Base-by-base conservation (phyloP, 92 coral and sea anemone species). In the Umimayanthus kanabou region DNA sequence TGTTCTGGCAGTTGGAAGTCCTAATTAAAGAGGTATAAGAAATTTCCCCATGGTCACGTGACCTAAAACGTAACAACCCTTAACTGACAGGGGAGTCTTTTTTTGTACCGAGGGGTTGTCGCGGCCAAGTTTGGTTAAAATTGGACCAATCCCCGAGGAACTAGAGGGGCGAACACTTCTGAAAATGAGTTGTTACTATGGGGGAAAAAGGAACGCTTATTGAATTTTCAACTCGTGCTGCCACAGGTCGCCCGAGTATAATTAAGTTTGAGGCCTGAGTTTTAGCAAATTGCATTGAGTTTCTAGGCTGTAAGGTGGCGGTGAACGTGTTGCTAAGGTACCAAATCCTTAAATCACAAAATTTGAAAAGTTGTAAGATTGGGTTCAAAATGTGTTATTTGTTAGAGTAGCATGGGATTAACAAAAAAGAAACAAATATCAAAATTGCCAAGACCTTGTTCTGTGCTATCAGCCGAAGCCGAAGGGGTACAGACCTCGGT, bases 331-430 rank as follows among this genome's bases (percentile, higher is more conserved):
- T 73, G 77, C 77, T 39, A 73, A 73, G 77, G 43, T 33, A 73
- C 77, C 15, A 73, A 73, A 73, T 39, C 77, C 16, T 73, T 29
- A 73, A 73, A 30, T 39, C 42, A 29, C 11, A 73, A 73, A 73
- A 73, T 39, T 39, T 4, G 42, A 39, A 39, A 39, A n/a, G 77
- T 73, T 47, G 77, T 73, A 73, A 30, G 77, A 33, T 39, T 73
- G 77, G 77, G 77, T 22, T 73, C 77, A 73, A 73, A 73, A 73
- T 73, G 77, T 73, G 77, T 39, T 73, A 73, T 73, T 73, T 73
- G 45, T 9, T 73, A 14, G 33, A 73, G 42, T 39, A 39, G 49
- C 49, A 4, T 45, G 49, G 9, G 49, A 45, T 45, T 5, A 45
- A 45, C 0, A 40, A 33, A 39, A 74, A 74, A 74, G n/a, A n/a